Base-by-base conservation (phyloP, 2,113 vertebrate genomes). In the Machaerirhynchus nigripectus region DNA sequence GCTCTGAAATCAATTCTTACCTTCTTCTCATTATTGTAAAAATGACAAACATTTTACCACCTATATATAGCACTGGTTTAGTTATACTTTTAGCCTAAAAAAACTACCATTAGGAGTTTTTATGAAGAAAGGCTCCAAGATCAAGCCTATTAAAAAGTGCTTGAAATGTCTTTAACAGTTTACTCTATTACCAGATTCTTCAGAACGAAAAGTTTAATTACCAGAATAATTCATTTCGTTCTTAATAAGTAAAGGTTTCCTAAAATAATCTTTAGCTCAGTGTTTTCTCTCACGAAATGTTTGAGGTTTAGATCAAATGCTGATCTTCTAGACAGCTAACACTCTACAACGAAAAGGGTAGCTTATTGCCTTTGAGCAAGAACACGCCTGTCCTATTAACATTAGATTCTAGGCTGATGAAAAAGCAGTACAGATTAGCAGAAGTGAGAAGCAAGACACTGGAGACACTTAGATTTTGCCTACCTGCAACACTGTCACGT, bases 401-500 rank as follows among this genome's bases (percentile, higher is more conserved):
- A 24, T 9, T 22, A 53, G n/a, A 2, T 1, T 37, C 74, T 11
- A 57, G 20, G n/a, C 13, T 37, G 80, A 59, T 14, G 21, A 63
- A 73, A 52, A 91, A 50, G 35, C 3, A 76, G 64, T 4, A 24
- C 37, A 26, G 15, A 5, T 6, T 5, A 56, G 35, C 55, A 84
- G 59, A 78, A 63, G 46, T 37, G 65, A 88, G 46, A 63, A 87
- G 63, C 31, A 52, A 82, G 86, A 78, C 17, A 79, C 4, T n/a
- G 76, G 52, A 90, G 28, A 89, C 49, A 83, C 55, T 46, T 10
- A 40, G 60, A 44, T 37, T 52, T 27, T 79, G 22, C 96, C 55
- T 97, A 98, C 99, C 99, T 99, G 99, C 39, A 99, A 95, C 76
- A 99, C 93, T 5, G 99, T 99, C 23, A 99, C 98, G 15, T 52